phyloP scores from a whole-genome alignment of 2,888 invertebrate genomes.

The Temnothorax rugatulus region DNA sequence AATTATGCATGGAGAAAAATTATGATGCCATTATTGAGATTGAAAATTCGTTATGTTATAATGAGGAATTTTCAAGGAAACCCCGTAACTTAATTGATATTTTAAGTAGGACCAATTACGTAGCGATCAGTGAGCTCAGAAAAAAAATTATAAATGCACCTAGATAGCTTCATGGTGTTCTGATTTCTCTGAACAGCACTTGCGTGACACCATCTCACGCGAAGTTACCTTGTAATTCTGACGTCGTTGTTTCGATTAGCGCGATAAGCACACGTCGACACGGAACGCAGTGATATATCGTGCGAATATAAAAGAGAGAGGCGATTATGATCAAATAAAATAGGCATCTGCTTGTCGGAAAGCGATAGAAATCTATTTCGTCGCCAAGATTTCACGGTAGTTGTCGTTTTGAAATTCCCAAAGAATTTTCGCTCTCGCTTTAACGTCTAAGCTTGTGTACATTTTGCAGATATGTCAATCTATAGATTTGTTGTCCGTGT shows the following conservation, averaged over 20 bases:
- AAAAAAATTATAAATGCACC: constrained; percentile 27
- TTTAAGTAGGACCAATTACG: constrained; percentile 7
- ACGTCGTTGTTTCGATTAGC: constrained; percentile 52
- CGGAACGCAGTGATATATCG: constrained; percentile 34
- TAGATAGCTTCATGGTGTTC: constrained; percentile 35
- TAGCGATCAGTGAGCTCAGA: neutral
- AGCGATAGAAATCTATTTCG: constrained; percentile 20
- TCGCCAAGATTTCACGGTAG: neutral
- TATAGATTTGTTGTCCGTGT: neutral
- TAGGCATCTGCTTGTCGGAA: constrained; percentile 31
- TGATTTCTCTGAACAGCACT: constrained; percentile 42
- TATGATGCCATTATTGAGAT: neutral
- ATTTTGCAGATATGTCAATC: neutral
- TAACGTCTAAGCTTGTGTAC: no score
- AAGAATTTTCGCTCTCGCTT: neutral
- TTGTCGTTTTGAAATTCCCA: neutral
- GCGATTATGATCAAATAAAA: constrained; percentile 36
- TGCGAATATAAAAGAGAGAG: constrained; percentile 40
- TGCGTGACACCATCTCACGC: constrained; percentile 41
- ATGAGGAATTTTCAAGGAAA: neutral
- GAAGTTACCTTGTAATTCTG: constrained; percentile 46
- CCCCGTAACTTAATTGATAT: constrained; percentile 6
- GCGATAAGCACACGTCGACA: constrained; percentile 47
- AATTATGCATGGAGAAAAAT: neutral
- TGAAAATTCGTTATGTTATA: neutral